Base-by-base conservation (phyloP, 2,888 invertebrate genomes). In the Lampropteryx suffumata region DNA sequence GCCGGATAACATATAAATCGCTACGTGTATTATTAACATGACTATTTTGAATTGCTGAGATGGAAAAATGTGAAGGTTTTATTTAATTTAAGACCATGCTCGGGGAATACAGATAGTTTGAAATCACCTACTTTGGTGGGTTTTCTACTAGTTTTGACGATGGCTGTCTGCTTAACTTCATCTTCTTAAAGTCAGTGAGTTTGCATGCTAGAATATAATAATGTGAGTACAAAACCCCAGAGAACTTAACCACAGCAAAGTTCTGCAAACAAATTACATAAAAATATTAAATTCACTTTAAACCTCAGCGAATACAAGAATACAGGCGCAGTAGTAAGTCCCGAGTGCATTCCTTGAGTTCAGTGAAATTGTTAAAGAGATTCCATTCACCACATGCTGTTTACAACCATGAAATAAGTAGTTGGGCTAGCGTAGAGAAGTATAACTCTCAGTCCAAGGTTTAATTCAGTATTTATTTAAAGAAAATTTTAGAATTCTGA, bases 1-100 rank as follows among this genome's bases (percentile, higher is more conserved):
- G 61, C 57, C 30, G 41, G 30, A 49, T 50, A 34, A 41, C 36
- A 32, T 50, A 35, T 55, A 53, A 50, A 54, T 54, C 39, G 37
- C 48, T 14, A 42, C 37, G 35, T 34, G 21, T 47, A 35, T 30
- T 40, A 45, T 45, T 50, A 30, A 35, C 37, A 44, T 14, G 26
- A 10, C 32, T 32, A 45, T 41, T 51, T 26, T 36, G 10, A 28
- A 7, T 27, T 34, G 37, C 12, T 27, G 28, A 17, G 9, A 6
- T 24, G 3, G 24, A 7, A 24, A 24, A 24, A 24, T 7, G 4
- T 24, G 17, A 17, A 17, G 17, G 17, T 17, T 17, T 17, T 4
- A 17, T 17, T 17, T 4, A 17, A 17, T 17, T 17, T 17, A 4
- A n/a, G n/a, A n/a, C n/a, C n/a, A n/a, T n/a, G n/a, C n/a, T n/a